Evolutionary conservation across 2,888 invertebrate species (phyloP).

Genomic region (Imbricaverruca yamaguchii): DNA sequence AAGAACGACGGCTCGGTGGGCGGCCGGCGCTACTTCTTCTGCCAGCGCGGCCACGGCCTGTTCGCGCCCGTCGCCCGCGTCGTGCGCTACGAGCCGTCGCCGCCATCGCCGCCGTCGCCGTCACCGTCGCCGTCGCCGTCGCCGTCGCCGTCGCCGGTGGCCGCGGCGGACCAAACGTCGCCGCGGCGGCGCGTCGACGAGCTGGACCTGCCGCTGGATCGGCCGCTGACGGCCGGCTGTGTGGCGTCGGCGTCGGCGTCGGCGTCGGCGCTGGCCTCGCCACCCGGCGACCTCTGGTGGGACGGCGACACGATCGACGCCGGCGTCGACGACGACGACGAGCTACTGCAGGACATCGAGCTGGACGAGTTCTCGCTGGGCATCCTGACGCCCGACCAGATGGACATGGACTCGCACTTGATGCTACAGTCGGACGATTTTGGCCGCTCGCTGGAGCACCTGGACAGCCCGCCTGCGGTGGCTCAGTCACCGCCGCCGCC

Average conservation of each 20-base stretch:
- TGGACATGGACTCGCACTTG: conserved; percentile 46
- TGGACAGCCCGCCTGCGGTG: not conserved
- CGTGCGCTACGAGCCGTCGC: not conserved
- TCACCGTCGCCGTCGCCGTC: not conserved
- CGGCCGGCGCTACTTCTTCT: conserved; percentile 51
- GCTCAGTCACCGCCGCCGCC: not conserved
- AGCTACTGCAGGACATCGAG: conserved; percentile 48
- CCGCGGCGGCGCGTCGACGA: not conserved
- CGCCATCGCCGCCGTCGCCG: not conserved
- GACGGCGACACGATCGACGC: not conserved
- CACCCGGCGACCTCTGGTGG: conserved; percentile 7
- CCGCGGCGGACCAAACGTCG: not conserved
- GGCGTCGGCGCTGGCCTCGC: not conserved
- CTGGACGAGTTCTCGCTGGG: conserved; percentile 68
- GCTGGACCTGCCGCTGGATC: not conserved
- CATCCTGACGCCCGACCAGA: conserved; percentile 79
- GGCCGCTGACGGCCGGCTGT: not conserved
- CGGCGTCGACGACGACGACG: conserved; percentile 19
- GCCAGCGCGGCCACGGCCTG: conserved; percentile 51
- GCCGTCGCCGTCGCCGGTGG: not conserved
- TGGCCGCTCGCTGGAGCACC: not conserved
- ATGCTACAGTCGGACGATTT: not conserved
- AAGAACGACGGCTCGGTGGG: conserved; percentile 34
- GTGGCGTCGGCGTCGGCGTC: not conserved
- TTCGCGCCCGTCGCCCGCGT: conserved; percentile 55